phyloP scores from a whole-genome alignment of 2,797 vertebrate species.

The Hafferia zeledoni region DNA sequence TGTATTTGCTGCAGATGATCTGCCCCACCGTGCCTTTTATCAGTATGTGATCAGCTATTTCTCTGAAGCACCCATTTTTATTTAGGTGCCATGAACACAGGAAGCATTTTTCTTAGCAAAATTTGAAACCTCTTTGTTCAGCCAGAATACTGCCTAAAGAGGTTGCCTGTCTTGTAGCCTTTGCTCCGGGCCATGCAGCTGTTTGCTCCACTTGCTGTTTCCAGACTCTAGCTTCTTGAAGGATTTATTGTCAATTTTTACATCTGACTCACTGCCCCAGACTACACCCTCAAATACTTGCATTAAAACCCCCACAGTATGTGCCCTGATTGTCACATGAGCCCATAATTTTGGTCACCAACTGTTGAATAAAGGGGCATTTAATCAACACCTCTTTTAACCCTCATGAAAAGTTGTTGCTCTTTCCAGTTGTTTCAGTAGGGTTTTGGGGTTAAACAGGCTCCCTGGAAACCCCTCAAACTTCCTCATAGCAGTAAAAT shows the following conservation, averaged over 20 bases:
- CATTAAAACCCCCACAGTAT: not conserved
- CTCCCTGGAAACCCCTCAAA: not conserved
- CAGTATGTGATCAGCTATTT: not conserved
- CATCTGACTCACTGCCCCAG: not conserved
- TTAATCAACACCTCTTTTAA: not conserved
- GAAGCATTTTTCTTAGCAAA: not conserved
- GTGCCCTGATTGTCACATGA: not conserved
- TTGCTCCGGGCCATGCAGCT: not conserved
- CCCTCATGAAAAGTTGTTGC: not conserved
- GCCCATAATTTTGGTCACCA: not conserved
- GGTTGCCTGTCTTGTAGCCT: not conserved
- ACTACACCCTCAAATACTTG: not conserved
- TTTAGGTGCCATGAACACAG: not conserved
- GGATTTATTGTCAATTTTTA: not conserved
- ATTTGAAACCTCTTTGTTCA: not conserved
- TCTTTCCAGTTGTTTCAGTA: not conserved
- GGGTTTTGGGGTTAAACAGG: not conserved
- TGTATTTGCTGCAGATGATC: not conserved
- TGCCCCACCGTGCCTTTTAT: not conserved
- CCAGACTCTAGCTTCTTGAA: not conserved
- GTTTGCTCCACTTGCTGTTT: not conserved
- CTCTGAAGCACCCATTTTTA: not conserved
- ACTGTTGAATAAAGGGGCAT: not conserved
- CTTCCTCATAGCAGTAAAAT: not conserved
- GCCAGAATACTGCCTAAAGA: not conserved